These are phyloP conservation scores for Carassius auratus DNA, from an alignment of 2,113 vertebrate species.

Conservation along the genomic window DNA sequence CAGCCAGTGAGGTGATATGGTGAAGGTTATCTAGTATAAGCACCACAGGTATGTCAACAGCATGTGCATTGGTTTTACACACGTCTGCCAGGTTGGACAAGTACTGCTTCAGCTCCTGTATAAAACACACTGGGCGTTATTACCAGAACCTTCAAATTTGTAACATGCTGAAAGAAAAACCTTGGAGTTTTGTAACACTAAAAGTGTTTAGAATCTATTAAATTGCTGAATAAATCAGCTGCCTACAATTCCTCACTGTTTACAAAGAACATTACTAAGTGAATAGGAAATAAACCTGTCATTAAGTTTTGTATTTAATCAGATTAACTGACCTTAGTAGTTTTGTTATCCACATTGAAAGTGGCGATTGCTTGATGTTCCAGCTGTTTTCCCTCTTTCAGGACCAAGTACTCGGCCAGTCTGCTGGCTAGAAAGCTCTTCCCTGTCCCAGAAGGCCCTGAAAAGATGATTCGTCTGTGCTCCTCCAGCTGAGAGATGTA, in stretches of 20 bases:
- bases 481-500: no score
- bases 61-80: slow-evolving; percentile 81
- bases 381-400: no score
- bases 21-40: slow-evolving; percentile 97
- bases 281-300: no score
- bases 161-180: neutral
- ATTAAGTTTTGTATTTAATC: no score
- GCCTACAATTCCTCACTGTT: neutral
- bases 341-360: no score
- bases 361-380: slow-evolving; percentile 85
- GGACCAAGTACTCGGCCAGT: no score
- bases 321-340: no score
- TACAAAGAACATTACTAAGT: no score
- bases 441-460: no score
- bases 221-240: neutral
- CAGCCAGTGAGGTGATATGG: slow-evolving; percentile 90
- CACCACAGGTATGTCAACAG: slow-evolving; percentile 87
- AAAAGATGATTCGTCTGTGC: no score
- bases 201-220: neutral
- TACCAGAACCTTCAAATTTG: neutral
- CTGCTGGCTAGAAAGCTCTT: no score
- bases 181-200: neutral
- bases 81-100: slow-evolving; percentile 91
- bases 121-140: neutral
- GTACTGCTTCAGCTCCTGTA: slow-evolving; percentile 92